Conservation (phyloP, 2,797 vertebrate species). For the Mormyrus proboscirostris region DNA sequence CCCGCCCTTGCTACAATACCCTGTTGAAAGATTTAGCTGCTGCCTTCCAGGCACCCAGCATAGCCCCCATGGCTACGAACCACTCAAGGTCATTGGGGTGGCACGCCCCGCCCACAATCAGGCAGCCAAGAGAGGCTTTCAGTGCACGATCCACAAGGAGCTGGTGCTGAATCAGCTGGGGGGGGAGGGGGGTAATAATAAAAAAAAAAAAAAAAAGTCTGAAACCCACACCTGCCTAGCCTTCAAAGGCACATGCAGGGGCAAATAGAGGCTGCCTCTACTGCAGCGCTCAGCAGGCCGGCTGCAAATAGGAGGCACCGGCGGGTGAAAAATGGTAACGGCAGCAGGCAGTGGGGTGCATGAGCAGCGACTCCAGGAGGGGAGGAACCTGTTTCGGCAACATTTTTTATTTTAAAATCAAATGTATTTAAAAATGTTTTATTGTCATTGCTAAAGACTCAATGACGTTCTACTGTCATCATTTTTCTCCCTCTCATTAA, state of each 20-base stretch:
- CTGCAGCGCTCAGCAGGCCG: background rate
- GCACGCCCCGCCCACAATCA: background rate
- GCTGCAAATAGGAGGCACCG: background rate
- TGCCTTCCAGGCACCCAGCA: background rate
- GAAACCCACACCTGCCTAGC: background rate
- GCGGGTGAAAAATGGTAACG: background rate
- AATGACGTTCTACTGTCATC: background rate
- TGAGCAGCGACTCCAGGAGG: background rate
- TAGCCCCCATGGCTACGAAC: background rate
- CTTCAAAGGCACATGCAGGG: background rate
- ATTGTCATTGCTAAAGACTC: background rate
- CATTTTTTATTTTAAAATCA: background rate
- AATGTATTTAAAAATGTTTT: background rate
- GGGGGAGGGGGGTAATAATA: constrained; percentile 1
- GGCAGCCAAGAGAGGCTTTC: constrained; percentile 33
- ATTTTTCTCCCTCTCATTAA: background rate
- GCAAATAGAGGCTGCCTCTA: background rate
- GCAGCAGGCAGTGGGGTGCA: background rate
- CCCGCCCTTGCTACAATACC: background rate
- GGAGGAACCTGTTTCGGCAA: background rate
- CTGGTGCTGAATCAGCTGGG: constrained; percentile 45
- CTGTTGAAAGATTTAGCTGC: background rate
- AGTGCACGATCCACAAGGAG: constrained; percentile 43
- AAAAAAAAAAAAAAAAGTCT: background rate
- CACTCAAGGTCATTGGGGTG: background rate